Evolutionary conservation across 1,140 invertebrate genomes (phyloP), one percentile per base, ranked within the genome.

Genomic region (Olivierus martensii): DNA sequence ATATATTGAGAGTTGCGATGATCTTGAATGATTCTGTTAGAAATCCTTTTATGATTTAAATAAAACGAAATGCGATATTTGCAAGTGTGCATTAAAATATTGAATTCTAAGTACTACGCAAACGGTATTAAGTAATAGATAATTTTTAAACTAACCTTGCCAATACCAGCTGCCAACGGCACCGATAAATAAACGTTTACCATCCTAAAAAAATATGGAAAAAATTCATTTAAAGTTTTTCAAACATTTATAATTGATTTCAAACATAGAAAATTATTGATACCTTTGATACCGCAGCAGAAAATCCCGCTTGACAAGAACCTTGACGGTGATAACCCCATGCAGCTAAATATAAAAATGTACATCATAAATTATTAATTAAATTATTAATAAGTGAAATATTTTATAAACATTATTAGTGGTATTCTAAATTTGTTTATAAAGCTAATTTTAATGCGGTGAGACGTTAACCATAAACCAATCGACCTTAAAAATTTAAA

Each of bases 111-210:
- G n/a, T n/a, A n/a, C n/a, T n/a, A n/a, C n/a, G n/a, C n/a, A n/a
- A n/a, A n/a, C n/a, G n/a, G n/a, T n/a, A n/a, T n/a, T n/a, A n/a
- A n/a, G n/a, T n/a, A n/a, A n/a, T n/a, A n/a, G n/a, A 9, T 28
- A 28, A 28, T 28, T 28, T 28, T 43, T 3, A 17, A 43, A 46
- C 47, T 36, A 15, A 49, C 47, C 47, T 86, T 97, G 93, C 93
- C 92, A 97, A 67, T 93, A 96, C 77, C 81, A 96, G 62, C 87
- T 92, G 51, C 93, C 93, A 21, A 88, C 87, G 37, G 88, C 91
- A 47, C 91, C 92, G 62, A 97, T 80, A 66, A 86, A 91, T 19
- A 96, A 67, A 63, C 84, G 75, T 59, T 81, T 75, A 22, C 85
- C 84, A 69, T 85, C 79, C 86, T 92, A 75, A 34, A 35, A 38